A percentile compares a stretch with the other conserved stretches of the same genome.
Conservation (phyloP, 37 sponge, comb jelly and placozoan genomes). For the Lycopodina hypogea region DNA sequence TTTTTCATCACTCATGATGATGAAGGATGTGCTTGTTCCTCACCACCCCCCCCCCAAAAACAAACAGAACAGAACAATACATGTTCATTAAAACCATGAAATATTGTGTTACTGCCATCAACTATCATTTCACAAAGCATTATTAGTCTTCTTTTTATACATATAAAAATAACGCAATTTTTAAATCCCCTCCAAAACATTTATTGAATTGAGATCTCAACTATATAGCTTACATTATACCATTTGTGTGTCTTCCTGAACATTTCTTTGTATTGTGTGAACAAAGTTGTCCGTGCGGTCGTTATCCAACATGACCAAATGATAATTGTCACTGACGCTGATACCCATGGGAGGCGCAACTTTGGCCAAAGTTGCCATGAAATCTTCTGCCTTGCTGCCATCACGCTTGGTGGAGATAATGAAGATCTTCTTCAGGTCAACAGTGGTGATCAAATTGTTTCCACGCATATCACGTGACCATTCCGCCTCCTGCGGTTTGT, state of each 20-base stretch:
- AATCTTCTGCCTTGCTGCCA: slow-evolving; percentile 55
- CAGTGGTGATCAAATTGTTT: slow-evolving; percentile 39
- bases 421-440: slow-evolving; percentile 46
- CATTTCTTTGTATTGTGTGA: slow-evolving; percentile 28
- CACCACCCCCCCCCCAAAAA: too few relatives aligned
- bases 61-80: too few relatives aligned
- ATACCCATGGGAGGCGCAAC: slow-evolving; percentile 91
- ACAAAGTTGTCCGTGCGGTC: slow-evolving; percentile 83
- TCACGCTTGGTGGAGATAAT: slow-evolving; percentile 67
- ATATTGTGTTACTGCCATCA: too few relatives aligned
- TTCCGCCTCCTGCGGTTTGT: slow-evolving; percentile 55
- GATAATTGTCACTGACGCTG: slow-evolving; percentile 15
- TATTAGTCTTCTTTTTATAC: too few relatives aligned
- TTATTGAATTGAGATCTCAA: too few relatives aligned
- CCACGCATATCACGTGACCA: slow-evolving; percentile 85
- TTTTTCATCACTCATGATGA: too few relatives aligned
- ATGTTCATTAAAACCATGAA: too few relatives aligned
- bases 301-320: slow-evolving; percentile 39
- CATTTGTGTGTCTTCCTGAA: slow-evolving; percentile 36
- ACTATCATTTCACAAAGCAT: too few relatives aligned
- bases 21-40: too few relatives aligned
- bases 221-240: not conserved
- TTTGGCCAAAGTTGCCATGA: slow-evolving; percentile 52
- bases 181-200: too few relatives aligned
- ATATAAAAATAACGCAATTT: too few relatives aligned